Evolutionary conservation across 2,888 invertebrate species (phyloP).

Genomic region (Neoaliturus tenellus): DNA sequence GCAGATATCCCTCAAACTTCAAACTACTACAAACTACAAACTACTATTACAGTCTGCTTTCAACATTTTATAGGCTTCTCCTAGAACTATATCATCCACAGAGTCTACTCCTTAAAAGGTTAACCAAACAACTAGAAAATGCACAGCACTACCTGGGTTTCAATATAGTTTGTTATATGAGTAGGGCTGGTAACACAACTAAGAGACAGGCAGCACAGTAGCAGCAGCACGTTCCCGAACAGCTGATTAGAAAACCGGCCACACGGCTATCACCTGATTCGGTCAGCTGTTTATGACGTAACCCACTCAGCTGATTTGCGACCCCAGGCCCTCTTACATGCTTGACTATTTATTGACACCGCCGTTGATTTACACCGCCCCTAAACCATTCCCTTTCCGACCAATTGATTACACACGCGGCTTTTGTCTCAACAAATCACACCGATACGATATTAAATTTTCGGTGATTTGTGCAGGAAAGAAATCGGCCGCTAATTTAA

Average conservation of each 20-base stretch:
- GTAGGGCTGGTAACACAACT: too few relatives aligned
- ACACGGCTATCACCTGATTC: slow-evolving; percentile 34
- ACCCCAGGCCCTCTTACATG: slow-evolving; percentile 21
- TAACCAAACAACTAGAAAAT: too few relatives aligned
- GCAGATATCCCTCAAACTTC: too few relatives aligned
- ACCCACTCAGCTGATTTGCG: slow-evolving; percentile 37
- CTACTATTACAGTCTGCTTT: too few relatives aligned
- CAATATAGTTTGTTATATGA: too few relatives aligned
- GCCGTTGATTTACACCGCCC: slow-evolving; percentile 25
- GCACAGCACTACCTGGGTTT: too few relatives aligned
- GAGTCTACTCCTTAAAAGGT: too few relatives aligned
- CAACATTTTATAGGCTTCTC: too few relatives aligned
- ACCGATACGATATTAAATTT: slow-evolving; percentile 12
- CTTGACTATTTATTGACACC: slow-evolving; percentile 27
- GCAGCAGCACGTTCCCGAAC: not conserved
- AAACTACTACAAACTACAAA: too few relatives aligned
- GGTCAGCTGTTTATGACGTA: slow-evolving; percentile 6
- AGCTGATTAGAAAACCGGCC: not conserved
- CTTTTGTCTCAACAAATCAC: slow-evolving; percentile 1
- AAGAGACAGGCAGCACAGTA: slow-evolving; percentile 25
- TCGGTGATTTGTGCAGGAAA: slow-evolving; percentile 39
- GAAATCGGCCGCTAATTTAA: slow-evolving; percentile 45
- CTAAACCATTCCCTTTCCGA: slow-evolving; percentile 29
- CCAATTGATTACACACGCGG: slow-evolving; percentile 14
- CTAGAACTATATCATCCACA: too few relatives aligned